Base-by-base conservation (phyloP, 2,797 vertebrate species). In the Notamacropus eugenii region DNA sequence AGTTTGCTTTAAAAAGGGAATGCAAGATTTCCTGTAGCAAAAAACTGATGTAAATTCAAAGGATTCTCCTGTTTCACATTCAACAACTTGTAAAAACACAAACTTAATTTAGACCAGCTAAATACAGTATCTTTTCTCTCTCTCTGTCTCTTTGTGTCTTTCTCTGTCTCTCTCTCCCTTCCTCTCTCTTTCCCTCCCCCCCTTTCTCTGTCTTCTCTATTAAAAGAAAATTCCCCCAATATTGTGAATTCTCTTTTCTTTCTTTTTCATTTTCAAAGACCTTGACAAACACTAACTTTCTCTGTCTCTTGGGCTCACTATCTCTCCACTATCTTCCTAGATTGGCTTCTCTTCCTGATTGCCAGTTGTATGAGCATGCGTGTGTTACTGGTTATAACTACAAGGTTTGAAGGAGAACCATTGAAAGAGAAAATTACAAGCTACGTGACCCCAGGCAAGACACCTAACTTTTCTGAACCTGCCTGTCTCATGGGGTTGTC, bases 31-130 rank as follows among this genome's bases (percentile, higher is more conserved):
- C 94, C 96, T 90, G 54, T 90, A 54, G 40, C 54, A 93, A 92
- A 96, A 97, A 98, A 96, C 96, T 92, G 40, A 97, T 93, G 95
- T 67, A 92, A 96, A 96, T 95, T 95, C 54, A 94, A 95, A 95
- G 91, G 96, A 91, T 95, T 96, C 82, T 95, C 94, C 90, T 97
- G 95, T 96, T 95, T 95, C 95, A 16, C 58, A 94, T 92, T 94
- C 95, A 90, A 91, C 24, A 5, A 92, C 24, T n/a, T 91, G 92
- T 91, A 95, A 94, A 91, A 94, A 95, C 90, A 59, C 27, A 93
- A 95, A 95, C 96, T 96, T 97, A 93, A 97, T 97, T 97, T 94
- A 97, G 97, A 96, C 96, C 95, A 97, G 96, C 92, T 57, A 91
- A 22, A 87, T 27, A 67, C 34, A 67, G 59, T n/a, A 67, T 31